Evolutionary conservation across 1,140 invertebrate species (phyloP), one percentile per base, ranked within the genome.

Genomic region (Colletes gigas): DNA sequence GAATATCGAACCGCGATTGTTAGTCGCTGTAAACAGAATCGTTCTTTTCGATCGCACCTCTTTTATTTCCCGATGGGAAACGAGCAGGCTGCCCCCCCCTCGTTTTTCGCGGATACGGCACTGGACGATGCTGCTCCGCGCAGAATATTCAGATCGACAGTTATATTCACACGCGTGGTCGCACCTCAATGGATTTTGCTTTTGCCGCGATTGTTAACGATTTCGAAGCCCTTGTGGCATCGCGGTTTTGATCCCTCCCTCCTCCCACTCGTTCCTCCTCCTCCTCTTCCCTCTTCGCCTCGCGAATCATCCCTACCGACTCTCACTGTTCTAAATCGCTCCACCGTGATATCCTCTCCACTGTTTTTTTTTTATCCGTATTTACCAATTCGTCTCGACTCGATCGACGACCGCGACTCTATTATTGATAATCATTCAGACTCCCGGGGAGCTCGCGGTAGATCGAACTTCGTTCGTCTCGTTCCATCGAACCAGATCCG

Each of bases 121-220:
- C 78, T 55, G 79, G 70, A 78, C 78, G 71, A 47, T 73, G 72
- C 72, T 62, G 78, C 73, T 77, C 74, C 59, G 73, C 70, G 59
- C 73, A 65, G 74, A 81, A 75, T 76, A 74, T 77, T 85, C 80
- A 75, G 83, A 76, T 77, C 85, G 82, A 85, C 90, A 90, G 89
- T 91, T 91, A 91, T 90, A 91, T 91, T 91, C 90, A 90, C 85
- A 90, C 86, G 88, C 89, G 60, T 83, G 89, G 83, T 84, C 85
- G 90, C 83, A 87, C 82, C 68, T 88, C 86, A 91, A 90, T 91
- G 80, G 84, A 88, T 83, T 78, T 82, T 71, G 77, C 81, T 85
- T 78, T 83, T 87, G 75, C 86, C 74, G 72, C 84, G 83, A 90
- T 90, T 90, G 89, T 90, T 90, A 90, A 87, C 85, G 89, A 84